phyloP scores from a whole-genome alignment of 2,797 vertebrate genomes.

The Diplodus puntazzo region DNA sequence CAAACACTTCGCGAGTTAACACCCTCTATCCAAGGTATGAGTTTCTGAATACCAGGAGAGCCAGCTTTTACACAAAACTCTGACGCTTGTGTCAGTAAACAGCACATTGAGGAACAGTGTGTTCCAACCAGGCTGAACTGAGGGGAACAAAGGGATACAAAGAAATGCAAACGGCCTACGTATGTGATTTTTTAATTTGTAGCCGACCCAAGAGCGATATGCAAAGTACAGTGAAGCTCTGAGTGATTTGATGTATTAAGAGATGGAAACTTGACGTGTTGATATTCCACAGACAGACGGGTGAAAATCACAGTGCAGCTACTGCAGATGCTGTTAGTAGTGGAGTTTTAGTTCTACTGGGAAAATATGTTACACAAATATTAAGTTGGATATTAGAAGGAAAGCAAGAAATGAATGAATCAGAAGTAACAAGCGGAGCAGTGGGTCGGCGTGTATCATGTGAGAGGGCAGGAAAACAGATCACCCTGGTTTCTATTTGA shows the following conservation, averaged over 20 bases:
- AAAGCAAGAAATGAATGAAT: neutral
- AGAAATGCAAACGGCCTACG: neutral
- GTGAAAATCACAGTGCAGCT: neutral
- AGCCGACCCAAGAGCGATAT: neutral
- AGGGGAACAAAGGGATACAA: neutral
- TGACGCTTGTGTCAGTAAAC: neutral
- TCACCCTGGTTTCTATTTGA: slow-evolving; percentile 21
- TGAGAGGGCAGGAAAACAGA: neutral
- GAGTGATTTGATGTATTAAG: neutral
- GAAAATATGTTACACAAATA: neutral
- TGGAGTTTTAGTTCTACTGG: too few relatives aligned
- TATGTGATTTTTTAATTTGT: neutral
- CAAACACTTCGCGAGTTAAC: neutral
- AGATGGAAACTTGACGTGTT: neutral
- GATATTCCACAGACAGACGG: neutral
- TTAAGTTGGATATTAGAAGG: neutral
- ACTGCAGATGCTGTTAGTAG: neutral
- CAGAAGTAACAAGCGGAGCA: neutral
- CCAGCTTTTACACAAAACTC: neutral
- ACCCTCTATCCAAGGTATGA: neutral
- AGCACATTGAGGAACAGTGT: neutral
- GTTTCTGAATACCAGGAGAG: neutral
- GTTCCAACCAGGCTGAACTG: neutral
- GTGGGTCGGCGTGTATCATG: neutral
- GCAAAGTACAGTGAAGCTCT: neutral